Conservation (phyloP, 2,113 vertebrate species). For the Nicator chloris region DNA sequence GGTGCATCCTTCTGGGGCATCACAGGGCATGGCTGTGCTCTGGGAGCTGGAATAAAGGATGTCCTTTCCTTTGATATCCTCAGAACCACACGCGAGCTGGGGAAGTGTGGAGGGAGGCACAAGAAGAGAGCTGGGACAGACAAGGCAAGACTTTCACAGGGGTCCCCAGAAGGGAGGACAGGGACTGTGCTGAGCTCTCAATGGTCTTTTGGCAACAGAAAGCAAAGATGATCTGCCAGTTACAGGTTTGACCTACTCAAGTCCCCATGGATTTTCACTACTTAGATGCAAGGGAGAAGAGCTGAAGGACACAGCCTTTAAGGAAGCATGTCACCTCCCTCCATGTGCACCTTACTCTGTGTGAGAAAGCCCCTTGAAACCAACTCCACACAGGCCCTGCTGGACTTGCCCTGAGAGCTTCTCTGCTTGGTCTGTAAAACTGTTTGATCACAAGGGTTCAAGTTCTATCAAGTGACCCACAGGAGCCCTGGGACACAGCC, state of each 20-base stretch:
- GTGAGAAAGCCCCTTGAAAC: background rate
- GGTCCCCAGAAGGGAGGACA: background rate
- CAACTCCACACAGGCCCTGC: background rate
- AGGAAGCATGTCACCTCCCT: background rate
- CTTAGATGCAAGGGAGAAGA: background rate
- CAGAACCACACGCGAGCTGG: accelerated
- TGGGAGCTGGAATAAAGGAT: background rate
- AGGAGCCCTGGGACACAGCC: no score
- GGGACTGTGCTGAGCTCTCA: background rate
- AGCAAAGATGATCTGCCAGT: background rate
- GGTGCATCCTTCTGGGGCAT: background rate
- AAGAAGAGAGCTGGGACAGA: background rate
- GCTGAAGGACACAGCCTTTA: background rate
- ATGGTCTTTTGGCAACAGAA: background rate
- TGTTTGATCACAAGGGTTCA: background rate
- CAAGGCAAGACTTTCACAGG: background rate
- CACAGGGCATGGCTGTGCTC: background rate
- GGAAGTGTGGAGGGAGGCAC: background rate
- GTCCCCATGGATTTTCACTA: background rate
- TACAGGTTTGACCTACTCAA: background rate
- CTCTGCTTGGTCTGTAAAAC: background rate
- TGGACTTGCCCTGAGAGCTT: background rate
- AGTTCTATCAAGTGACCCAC: background rate
- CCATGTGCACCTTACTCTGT: no score
- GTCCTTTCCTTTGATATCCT: background rate